Base-by-base conservation (phyloP, 2,888 invertebrate species). In the Torymus aiolomorphi region DNA sequence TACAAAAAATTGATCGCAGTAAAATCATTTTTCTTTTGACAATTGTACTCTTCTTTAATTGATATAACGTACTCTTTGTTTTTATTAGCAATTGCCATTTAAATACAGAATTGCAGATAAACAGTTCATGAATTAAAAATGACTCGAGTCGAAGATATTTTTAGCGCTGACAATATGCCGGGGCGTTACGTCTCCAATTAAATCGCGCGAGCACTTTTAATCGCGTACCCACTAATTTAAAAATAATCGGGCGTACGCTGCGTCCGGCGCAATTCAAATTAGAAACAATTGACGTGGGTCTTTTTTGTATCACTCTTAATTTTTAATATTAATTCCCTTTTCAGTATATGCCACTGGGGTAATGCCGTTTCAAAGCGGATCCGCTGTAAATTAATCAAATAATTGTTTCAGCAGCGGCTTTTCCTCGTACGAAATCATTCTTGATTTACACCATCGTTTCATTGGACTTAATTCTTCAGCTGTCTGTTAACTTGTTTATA, bases 151-250 rank as follows among this genome's bases (percentile, higher is more conserved):
- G 8, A 52, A 16, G 20, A 42, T 66, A 52, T 66, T 51, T 52
- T 42, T 66, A 66, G 66, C 51, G 66, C 20, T 66, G 66, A 65
- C 65, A 49, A 42, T 65, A 1, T 42, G 63, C 49, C 63, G 31
- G 63, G 31, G 63, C n/a, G n/a, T 65, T 65, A 16, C n/a, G 18
- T 65, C 65, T 65, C 14, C 49, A 65, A 65, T 65, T 65, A 65
- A 63, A 49, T 11, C 42, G 49, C 12, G 65, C 16, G 65, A 66
- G 42, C 42, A 18, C 18, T 52, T 52, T 66, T 66, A 52, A 52
- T 66, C 65, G 42, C 65, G 18, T 11, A 16, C 16, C 11, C 3
- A 31, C 31, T 31, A 31, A 31, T 31, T 31, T 31, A 31, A 31
- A 31, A 31, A 31, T 31, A 31, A 31, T 31, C 1, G 42, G 11